Evolutionary conservation across 2,113 vertebrate genomes (phyloP).

Genomic region (Sebastes schlegelii): DNA sequence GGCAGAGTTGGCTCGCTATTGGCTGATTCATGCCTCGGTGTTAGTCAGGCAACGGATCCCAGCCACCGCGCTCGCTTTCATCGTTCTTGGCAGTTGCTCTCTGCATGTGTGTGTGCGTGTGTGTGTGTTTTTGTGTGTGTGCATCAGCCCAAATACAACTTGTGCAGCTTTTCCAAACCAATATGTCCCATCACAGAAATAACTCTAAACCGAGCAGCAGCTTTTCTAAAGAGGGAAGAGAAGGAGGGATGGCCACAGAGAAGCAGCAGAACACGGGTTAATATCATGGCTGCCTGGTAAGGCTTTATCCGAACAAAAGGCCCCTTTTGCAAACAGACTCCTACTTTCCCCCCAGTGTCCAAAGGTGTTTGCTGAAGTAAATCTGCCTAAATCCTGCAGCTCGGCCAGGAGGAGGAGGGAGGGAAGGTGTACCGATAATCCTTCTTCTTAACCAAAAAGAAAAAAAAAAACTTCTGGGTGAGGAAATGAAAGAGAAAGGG

Average conservation of each 20-base stretch:
- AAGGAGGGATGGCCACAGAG: constrained; percentile 1
- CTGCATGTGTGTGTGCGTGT: constrained; percentile 36
- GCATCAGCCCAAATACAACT: constrained; percentile 53
- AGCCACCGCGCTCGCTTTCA: constrained; percentile 64
- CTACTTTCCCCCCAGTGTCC: constrained; percentile 89
- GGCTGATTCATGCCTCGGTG: constrained; percentile 72
- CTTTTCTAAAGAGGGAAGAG: not conserved
- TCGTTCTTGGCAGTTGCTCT: constrained; percentile 57
- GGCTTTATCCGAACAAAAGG: constrained; percentile 95
- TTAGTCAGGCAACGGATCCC: constrained; percentile 75
- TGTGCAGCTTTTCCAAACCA: constrained; percentile 46
- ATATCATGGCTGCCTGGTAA: constrained; percentile 94
- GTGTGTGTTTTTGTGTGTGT: constrained; percentile 23
- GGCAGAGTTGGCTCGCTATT: constrained; percentile 67
- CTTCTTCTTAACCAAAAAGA: constrained; percentile 87
- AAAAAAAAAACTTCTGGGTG: constrained; percentile 85
- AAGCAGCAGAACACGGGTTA: constrained; percentile 86
- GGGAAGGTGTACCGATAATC: constrained; percentile 96
- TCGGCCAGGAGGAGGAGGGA: constrained; percentile 82
- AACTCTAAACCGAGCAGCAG: not conserved
- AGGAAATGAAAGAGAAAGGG: constrained; percentile 62
- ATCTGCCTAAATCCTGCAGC: constrained; percentile 95
- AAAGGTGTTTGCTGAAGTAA: constrained; percentile 99
- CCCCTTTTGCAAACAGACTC: constrained; percentile 95
- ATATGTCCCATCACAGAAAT: constrained; percentile 23